phyloP scores from a whole-genome alignment of 1,140 invertebrate genomes.

The Lethocerus indicus region DNA sequence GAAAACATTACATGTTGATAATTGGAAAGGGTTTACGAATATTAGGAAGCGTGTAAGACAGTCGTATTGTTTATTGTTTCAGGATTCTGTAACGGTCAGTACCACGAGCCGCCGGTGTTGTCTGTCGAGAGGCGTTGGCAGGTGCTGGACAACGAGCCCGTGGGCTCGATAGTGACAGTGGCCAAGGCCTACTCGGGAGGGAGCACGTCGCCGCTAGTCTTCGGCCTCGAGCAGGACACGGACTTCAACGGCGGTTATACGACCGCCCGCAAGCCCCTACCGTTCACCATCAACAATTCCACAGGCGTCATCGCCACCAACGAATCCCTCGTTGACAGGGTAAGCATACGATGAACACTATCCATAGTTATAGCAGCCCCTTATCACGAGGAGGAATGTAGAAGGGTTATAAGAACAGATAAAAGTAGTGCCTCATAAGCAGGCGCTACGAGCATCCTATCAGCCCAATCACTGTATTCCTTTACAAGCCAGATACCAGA shows the following conservation, averaged over 20 bases:
- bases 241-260: constrained; percentile 21
- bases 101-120: constrained; percentile 27
- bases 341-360: too few relatives aligned
- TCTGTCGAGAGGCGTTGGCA: constrained; percentile 44
- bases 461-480: too few relatives aligned
- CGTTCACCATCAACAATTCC: constrained; percentile 47
- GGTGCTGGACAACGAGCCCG: constrained; percentile 39
- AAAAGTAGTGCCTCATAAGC: too few relatives aligned
- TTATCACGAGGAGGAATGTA: too few relatives aligned
- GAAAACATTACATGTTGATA: too few relatives aligned
- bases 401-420: too few relatives aligned
- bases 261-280: constrained; percentile 25
- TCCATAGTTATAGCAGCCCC: too few relatives aligned
- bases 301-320: constrained; percentile 52
- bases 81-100: background rate
- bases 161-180: constrained; percentile 40
- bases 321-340: constrained; percentile 43
- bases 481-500: too few relatives aligned
- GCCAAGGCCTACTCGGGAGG: constrained; percentile 41
- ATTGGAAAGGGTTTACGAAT: too few relatives aligned
- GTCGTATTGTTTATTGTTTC: too few relatives aligned
- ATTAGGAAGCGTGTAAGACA: too few relatives aligned
- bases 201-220: constrained; percentile 39
- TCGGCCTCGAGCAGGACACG: constrained; percentile 37
- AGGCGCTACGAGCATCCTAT: too few relatives aligned